A percentile compares a stretch with the other conserved stretches of the same genome.
These are phyloP conservation scores for Tetramorium parvispinum DNA, from an alignment of 1,140 invertebrate genomes.

Conservation along the genomic window DNA sequence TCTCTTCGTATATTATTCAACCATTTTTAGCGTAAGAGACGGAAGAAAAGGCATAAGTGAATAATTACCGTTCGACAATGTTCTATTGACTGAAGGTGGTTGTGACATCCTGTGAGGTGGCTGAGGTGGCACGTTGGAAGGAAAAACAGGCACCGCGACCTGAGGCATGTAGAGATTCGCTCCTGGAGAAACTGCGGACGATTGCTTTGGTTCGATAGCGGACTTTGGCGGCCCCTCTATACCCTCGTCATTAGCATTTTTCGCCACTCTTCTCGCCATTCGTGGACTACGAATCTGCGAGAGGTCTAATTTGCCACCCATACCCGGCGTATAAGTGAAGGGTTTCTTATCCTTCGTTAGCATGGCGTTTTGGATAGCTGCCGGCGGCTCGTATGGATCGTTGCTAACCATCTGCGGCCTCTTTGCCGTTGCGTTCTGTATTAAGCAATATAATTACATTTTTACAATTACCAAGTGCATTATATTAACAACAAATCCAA, in stretches of 20 bases:
- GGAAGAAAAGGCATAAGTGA: neutral
- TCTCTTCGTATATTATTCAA: neutral
- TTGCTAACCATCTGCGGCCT: constrained; percentile 71
- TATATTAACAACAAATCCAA: neutral
- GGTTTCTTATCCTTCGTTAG: constrained; percentile 98
- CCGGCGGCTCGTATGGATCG: constrained; percentile 90
- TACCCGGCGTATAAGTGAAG: constrained; percentile 96
- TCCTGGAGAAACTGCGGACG: constrained; percentile 78
- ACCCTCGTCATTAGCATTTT: constrained; percentile 88
- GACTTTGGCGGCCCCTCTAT: constrained; percentile 84
- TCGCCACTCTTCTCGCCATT: constrained; percentile 93
- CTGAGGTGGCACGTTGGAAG: constrained; percentile 86
- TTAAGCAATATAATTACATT: neutral
- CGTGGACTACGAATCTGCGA: constrained; percentile 95
- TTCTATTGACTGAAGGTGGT: constrained; percentile 74
- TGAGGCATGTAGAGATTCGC: constrained; percentile 86
- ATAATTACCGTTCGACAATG: constrained; percentile 73
- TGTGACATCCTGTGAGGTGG: constrained; percentile 77
- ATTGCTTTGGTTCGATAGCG: constrained; percentile 82
- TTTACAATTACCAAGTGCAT: neutral
- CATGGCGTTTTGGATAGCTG: constrained; percentile 96
- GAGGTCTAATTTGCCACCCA: constrained; percentile 92
- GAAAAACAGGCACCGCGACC: constrained; percentile 90
- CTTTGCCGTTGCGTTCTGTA: constrained; percentile 57
- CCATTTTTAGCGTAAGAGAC: neutral